A percentile compares a stretch with the other conserved stretches of the same genome.
Evolutionary conservation across 92 coral and sea anemone species (phyloP).

Genomic region (Bergia puertoricense): DNA sequence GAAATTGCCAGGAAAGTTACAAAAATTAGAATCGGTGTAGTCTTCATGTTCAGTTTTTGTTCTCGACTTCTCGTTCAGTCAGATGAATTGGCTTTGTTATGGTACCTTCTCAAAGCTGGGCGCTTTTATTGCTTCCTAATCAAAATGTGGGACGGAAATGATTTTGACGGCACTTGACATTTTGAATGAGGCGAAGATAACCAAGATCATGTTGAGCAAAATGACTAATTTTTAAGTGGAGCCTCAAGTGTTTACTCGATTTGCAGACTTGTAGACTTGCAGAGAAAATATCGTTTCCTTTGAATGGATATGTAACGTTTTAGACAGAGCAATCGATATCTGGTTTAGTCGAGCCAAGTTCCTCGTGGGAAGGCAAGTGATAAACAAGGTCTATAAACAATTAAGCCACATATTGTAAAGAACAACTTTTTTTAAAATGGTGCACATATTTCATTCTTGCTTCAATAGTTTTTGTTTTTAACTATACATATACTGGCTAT

Average conservation of each 20-base stretch:
- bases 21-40: not conserved
- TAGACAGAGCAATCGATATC: not conserved
- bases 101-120: not conserved
- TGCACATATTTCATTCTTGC: not conserved
- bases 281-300: not conserved
- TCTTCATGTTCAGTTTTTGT: not conserved
- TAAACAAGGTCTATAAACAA: too few species aligned
- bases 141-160: conserved; percentile 6
- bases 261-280: not conserved
- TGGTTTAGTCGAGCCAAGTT: not conserved
- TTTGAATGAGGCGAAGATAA: not conserved
- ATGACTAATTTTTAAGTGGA: conserved; percentile 11
- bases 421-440: too few species aligned
- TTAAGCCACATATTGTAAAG: too few species aligned
- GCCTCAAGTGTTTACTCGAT: not conserved
- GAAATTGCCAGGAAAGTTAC: not conserved
- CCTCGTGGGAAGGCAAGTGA: not conserved
- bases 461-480: not conserved
- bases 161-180: not conserved
- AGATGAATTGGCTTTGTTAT: not conserved
- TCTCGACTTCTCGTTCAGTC: not conserved
- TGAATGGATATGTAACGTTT: not conserved
- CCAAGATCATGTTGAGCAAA: not conserved
- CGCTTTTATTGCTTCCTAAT: conserved; percentile 18
- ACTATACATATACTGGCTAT: not conserved